Evolutionary conservation across 2,888 invertebrate genomes (phyloP), one percentile per base, ranked within the genome.

Genomic region (Tinea trinotella): DNA sequence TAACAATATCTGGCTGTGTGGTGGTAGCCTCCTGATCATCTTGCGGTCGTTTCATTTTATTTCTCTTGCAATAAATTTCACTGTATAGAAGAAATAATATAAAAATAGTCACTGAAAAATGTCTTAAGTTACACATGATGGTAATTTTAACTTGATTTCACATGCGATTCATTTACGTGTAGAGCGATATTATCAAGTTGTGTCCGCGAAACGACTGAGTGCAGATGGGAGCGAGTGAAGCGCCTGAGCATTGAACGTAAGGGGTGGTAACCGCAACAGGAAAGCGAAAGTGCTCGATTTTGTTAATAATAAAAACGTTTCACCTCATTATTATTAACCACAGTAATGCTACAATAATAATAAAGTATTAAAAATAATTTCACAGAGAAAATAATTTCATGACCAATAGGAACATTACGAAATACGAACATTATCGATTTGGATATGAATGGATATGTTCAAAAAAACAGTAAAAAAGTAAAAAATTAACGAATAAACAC

Each of bases 211-310:
- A 67, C 68, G 70, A 83, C 83, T 84, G 78, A 67, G 10, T 52
- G 30, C 46, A 24, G 48, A 36, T 17, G 34, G 48, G 15, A 40
- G 40, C 40, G 40, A 13, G 30, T 30, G 30, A 40, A 19, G 46
- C 46, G 46, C 17, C 10, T 19, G 15, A 10, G 46, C 46, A 40
- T 2, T 15, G n/a, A 17, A n/a, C n/a, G n/a, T n/a, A n/a, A 48
- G 48, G 50, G 50, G 50, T 24, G 54, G 53, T 35, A 59, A 53
- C 34, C 59, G 58, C 60, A 53, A 58, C 57, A 60, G 66, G 82
- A 84, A 83, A 85, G 76, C 71, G 84, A 85, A 85, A 85, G 84
- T 75, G 12, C 7, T 34, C n/a, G 5, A 52, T 34, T 22, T 50
- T 30, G 12, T 50, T 50, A 19, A 19, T 4, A 19, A 50, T 13